These are phyloP conservation scores for Etia nguti DNA, from an alignment of 2,113 vertebrate species.

Conservation along the genomic window DNA sequence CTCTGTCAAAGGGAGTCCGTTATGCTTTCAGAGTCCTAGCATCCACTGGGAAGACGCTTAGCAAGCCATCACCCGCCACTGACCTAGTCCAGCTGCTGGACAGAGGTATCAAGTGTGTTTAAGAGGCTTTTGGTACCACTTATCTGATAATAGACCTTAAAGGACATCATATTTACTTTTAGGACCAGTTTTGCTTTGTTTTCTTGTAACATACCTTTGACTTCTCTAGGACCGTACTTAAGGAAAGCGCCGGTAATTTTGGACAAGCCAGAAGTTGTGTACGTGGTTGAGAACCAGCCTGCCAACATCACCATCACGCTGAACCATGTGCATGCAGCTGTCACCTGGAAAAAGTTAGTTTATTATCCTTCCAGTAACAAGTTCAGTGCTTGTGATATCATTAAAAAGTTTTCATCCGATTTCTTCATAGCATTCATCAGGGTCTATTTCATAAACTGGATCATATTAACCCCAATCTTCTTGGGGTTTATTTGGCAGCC, in stretches of 20 bases:
- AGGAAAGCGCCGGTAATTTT: constrained; percentile 81
- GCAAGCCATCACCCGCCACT: constrained; percentile 83
- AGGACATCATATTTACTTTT: neutral
- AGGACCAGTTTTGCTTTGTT: neutral
- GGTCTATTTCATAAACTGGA: neutral
- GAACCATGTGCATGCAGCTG: constrained; percentile 86
- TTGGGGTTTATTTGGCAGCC: neutral
- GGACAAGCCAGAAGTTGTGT: constrained; percentile 86
- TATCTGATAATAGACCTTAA: neutral
- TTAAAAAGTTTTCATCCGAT: neutral
- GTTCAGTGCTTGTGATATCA: neutral
- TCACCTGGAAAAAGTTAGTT: constrained; percentile 86
- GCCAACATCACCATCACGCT: constrained; percentile 81
- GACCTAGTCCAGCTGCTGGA: constrained; percentile 84
- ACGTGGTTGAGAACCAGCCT: constrained; percentile 85
- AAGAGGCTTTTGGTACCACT: neutral
- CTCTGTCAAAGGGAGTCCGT: constrained; percentile 83
- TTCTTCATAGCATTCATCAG: neutral
- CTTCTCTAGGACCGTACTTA: constrained; percentile 78
- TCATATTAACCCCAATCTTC: neutral
- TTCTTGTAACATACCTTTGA: neutral
- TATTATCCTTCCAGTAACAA: neutral
- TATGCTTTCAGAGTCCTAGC: constrained; percentile 88
- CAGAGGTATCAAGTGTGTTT: constrained; percentile 64
- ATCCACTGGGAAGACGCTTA: constrained; percentile 81